Evolutionary conservation across 2,797 vertebrate genomes (phyloP).

Genomic region (Spheniscus humboldti): DNA sequence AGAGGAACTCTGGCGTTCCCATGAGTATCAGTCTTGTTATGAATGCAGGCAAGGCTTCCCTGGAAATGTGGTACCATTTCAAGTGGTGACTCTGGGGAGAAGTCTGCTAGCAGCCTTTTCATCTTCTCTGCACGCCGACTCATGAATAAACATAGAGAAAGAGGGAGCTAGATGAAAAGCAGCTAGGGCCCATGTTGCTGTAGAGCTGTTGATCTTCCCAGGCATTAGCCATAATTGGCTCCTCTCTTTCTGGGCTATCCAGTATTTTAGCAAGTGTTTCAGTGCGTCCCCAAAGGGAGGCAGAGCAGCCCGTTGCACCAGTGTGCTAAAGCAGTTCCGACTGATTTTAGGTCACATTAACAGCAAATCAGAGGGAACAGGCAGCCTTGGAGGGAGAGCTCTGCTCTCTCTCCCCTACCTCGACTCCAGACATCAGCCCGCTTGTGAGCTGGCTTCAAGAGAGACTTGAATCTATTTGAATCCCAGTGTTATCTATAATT

Average conservation of each 20-base stretch:
- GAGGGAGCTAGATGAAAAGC: background rate
- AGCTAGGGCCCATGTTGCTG: background rate
- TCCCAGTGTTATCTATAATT: background rate
- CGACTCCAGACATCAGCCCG: background rate
- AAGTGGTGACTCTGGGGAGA: background rate
- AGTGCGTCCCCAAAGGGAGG: background rate
- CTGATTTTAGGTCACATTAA: background rate
- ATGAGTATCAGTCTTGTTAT: background rate
- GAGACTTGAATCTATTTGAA: background rate
- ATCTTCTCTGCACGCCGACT: background rate
- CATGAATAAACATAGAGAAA: background rate
- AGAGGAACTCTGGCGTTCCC: background rate
- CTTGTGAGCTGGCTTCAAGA: background rate
- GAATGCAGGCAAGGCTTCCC: background rate
- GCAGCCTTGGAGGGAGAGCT: background rate
- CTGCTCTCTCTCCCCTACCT: background rate
- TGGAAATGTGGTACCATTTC: background rate
- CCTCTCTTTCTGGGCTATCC: background rate
- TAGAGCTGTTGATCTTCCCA: background rate
- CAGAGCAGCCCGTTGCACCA: background rate
- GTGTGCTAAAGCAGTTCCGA: background rate
- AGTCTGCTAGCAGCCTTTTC: slow-evolving; percentile 3
- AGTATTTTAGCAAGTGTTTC: background rate
- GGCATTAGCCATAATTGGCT: background rate
- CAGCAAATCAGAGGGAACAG: background rate